phyloP scores from a whole-genome alignment of 2,113 vertebrate species.

The Rafetus swinhoei region DNA sequence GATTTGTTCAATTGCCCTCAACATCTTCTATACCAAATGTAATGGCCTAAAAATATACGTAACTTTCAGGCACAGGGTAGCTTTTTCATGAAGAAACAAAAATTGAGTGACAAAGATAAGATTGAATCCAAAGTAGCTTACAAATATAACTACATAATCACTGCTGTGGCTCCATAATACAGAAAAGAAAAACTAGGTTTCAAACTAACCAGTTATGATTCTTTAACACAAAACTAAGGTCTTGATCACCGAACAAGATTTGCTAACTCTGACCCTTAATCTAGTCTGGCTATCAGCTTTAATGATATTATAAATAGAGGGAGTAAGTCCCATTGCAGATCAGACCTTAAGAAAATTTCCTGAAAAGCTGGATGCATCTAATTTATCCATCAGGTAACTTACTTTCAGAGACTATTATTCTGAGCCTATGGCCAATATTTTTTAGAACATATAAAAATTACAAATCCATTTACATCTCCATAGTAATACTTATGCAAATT shows the following conservation, averaged over 20 bases:
- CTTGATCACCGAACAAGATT: background rate
- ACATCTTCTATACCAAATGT: background rate
- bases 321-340: background rate
- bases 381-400: background rate
- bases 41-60: background rate
- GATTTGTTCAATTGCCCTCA: background rate
- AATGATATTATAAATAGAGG: background rate
- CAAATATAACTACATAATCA: background rate
- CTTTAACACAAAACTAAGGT: background rate
- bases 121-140: background rate
- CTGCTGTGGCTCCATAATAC: background rate
- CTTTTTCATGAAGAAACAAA: background rate
- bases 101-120: background rate
- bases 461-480: background rate
- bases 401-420: background rate
- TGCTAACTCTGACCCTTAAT: background rate
- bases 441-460: background rate
- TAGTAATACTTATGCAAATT: background rate
- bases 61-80: background rate
- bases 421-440: background rate
- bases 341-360: background rate
- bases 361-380: background rate
- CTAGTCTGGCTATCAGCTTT: background rate
- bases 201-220: background rate
- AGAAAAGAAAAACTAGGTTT: background rate